Evolutionary conservation across 2,888 invertebrate genomes (phyloP).

Genomic region (Chironomus riparius): DNA sequence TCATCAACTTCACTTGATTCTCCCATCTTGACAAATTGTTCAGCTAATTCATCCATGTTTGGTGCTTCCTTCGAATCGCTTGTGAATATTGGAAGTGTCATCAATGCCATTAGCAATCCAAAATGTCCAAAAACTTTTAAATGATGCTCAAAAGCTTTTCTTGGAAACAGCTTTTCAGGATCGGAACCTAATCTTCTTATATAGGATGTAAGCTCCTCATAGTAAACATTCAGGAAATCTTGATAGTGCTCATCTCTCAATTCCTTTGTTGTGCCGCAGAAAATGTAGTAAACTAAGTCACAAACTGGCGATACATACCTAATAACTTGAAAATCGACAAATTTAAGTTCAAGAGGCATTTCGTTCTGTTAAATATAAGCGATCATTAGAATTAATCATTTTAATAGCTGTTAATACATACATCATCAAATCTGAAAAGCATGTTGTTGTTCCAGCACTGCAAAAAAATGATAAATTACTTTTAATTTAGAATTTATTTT

Average conservation of each 20-base stretch:
- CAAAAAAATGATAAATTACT: background rate
- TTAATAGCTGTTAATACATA: too few relatives aligned
- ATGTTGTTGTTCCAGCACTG: constrained; percentile 40
- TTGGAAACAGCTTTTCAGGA: too few relatives aligned
- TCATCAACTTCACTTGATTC: too few relatives aligned
- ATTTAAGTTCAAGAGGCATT: constrained; percentile 32
- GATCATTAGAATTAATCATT: background rate
- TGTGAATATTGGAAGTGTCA: too few relatives aligned
- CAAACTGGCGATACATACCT: constrained; percentile 37
- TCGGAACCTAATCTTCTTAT: constrained; percentile 31
- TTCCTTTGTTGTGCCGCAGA: constrained; percentile 34
- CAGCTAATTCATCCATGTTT: too few relatives aligned
- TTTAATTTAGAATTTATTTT: background rate
- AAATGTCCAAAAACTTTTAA: too few relatives aligned
- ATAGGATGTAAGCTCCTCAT: constrained; percentile 32
- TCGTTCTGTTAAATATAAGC: constrained; percentile 31
- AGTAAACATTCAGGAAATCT: constrained; percentile 34
- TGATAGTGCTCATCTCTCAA: constrained; percentile 34
- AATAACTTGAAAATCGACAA: constrained; percentile 39
- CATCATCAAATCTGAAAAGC: constrained; percentile 30
- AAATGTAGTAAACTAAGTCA: constrained; percentile 37
- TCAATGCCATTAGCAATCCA: too few relatives aligned
- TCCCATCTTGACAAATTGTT: too few relatives aligned
- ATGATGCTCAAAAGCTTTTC: too few relatives aligned
- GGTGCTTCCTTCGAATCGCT: too few relatives aligned